Evolutionary conservation across 2,113 vertebrate species (phyloP).

Genomic region (Trichomycterus rosablanca): DNA sequence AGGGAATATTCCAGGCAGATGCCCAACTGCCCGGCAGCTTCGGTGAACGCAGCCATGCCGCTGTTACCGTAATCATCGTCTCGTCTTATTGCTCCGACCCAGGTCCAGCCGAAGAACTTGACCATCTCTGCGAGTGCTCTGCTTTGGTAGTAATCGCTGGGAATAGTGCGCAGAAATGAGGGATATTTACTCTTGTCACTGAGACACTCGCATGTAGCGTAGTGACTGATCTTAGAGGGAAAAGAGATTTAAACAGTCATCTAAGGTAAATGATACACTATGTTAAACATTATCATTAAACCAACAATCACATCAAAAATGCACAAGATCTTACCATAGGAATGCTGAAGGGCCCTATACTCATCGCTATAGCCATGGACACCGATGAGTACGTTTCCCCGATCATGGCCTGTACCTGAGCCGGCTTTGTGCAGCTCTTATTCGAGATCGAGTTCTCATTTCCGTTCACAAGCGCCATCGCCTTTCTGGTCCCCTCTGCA

Average conservation of each 20-base stretch:
- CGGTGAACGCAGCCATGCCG: constrained; percentile 16
- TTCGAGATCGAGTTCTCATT: constrained; percentile 28
- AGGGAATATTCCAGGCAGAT: constrained; percentile 29
- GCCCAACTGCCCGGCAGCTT: constrained; percentile 10
- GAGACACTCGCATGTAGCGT: constrained; percentile 30
- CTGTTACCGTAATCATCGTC: constrained; percentile 22
- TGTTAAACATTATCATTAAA: too few relatives aligned
- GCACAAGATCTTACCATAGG: constrained; percentile 31
- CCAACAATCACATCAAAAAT: background rate
- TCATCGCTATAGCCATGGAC: constrained; percentile 32
- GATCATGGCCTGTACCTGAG: constrained; percentile 44
- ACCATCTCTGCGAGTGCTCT: constrained; percentile 24
- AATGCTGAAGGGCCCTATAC: constrained; percentile 36
- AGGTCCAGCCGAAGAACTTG: constrained; percentile 23
- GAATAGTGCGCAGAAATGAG: constrained; percentile 28
- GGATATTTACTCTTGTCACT: constrained; percentile 32
- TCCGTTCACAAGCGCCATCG: constrained; percentile 46
- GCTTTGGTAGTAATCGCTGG: constrained; percentile 33
- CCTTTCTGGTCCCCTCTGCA: constrained; percentile 29
- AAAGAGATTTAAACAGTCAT: background rate
- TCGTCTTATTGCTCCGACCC: constrained; percentile 22
- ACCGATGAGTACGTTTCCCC: constrained; percentile 44
- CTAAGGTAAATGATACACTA: too few relatives aligned
- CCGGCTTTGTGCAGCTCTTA: constrained; percentile 27
- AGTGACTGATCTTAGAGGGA: constrained; percentile 22